phyloP scores from a whole-genome alignment of 2,888 invertebrate genomes.

The Cacoxenus indagator region DNA sequence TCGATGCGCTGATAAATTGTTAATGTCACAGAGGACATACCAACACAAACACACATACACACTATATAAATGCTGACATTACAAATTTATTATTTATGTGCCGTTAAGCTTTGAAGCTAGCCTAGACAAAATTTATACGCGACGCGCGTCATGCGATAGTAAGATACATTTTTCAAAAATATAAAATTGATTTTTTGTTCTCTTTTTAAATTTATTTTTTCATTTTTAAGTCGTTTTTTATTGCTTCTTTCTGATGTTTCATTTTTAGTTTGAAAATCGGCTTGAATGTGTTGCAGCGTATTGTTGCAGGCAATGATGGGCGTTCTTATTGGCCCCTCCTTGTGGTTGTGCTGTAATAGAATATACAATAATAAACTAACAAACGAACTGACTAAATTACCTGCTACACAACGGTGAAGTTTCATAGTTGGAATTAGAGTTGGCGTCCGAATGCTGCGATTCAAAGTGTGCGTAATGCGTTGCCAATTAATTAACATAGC shows the following conservation, averaged over 20 bases:
- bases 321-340: not conserved
- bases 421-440: not conserved
- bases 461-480: not conserved
- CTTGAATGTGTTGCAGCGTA: slow-evolving; percentile 4
- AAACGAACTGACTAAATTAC: slow-evolving; percentile 9
- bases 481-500: slow-evolving; percentile 10
- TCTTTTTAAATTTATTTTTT: not conserved
- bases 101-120: slow-evolving; percentile 52
- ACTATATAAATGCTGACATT: slow-evolving; percentile 49
- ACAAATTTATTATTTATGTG: slow-evolving; percentile 60
- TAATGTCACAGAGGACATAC: slow-evolving; percentile 46
- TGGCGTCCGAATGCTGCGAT: not conserved
- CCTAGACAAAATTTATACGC: slow-evolving; percentile 17
- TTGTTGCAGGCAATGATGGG: not conserved
- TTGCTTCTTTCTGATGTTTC: not conserved
- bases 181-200: too few species aligned
- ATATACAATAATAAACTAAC: not conserved
- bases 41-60: slow-evolving; percentile 30
- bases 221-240: not conserved
- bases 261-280: not conserved
- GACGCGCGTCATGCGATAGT: slow-evolving; percentile 1
- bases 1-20: slow-evolving; percentile 60
- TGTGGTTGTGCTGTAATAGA: not conserved
- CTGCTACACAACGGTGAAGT: too few species aligned
- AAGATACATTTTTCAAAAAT: slow-evolving; percentile 7